phyloP scores from a whole-genome alignment of 2,888 invertebrate genomes.

The Microchrysa polita region DNA sequence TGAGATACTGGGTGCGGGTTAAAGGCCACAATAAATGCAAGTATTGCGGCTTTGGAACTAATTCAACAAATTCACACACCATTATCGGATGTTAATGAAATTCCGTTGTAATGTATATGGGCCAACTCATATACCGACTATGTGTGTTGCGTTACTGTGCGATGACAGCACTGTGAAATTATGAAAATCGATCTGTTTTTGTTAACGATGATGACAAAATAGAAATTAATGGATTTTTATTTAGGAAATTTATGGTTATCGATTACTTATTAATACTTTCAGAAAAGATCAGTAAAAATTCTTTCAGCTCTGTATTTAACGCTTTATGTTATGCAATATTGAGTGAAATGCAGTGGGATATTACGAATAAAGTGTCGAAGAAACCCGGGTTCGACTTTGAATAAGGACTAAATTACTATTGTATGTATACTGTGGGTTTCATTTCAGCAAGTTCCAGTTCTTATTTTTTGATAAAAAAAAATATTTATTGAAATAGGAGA shows the following conservation, averaged over 20 bases:
- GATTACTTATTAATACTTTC: no score
- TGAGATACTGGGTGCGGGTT: slow-evolving; percentile 24
- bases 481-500: no score
- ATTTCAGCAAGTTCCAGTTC: no score
- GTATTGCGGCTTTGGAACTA: slow-evolving; percentile 10
- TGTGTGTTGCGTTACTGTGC: background rate
- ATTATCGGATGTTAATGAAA: slow-evolving; percentile 20
- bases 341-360: no score
- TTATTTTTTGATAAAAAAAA: no score
- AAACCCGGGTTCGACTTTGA: no score
- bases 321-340: no score
- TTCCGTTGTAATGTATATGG: slow-evolving; percentile 5
- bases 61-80: slow-evolving; percentile 6
- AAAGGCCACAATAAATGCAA: slow-evolving; percentile 13
- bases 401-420: no score
- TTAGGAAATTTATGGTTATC: background rate
- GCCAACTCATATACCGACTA: background rate
- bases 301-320: no score
- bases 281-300: no score
- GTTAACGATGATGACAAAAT: slow-evolving; percentile 31
- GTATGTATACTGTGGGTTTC: no score
- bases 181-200: background rate
- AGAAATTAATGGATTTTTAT: slow-evolving; percentile 20
- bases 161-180: slow-evolving; percentile 16
- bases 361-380: no score